Base-by-base conservation (phyloP, 37 sponge, comb jelly and placozoan genomes). In the Chondrilla cf. caribensis region DNA sequence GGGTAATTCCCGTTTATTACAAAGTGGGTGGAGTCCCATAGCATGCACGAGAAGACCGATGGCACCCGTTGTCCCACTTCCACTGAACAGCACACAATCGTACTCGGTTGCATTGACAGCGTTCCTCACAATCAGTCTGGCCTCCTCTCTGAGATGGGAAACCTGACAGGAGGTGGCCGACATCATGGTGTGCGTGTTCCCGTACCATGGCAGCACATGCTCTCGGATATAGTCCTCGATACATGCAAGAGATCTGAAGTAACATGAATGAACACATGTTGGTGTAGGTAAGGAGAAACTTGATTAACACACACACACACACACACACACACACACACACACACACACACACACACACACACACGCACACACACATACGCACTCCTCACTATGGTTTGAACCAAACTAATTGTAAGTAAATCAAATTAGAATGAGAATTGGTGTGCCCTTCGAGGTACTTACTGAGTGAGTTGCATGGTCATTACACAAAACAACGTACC, bases 31-130 rank as follows among this genome's bases (percentile, higher is more conserved):
- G 60, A 83, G 84, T n/a, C 39, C 57, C 25, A 94, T 84, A 54
- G 66, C 71, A 78, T 90, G 91, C 17, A 93, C 75, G 55, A 96
- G 92, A 37, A 84, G 80, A 58, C 86, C 71, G 7, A 93, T 85
- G n/a, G 94, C 97, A 36, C 91, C 93, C 0, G 97, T 96, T 38
- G 85, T 85, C 3, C 97, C 97, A 71, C 85, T 96, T 22, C 97
- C 97, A 51, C 81, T 71, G 70, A 96, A 96, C 17, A 96, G 26
- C 15, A 96, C 97, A 84, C 87, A 78, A 77, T 93, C 97, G 51
- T 96, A 79, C 62, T 87, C 91, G 0, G 91, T 87, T 11, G 94
- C 94, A 90, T 92, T 89, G 79, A 92, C 93, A 70, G 89, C 93
- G 79, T 88, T 92, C 1, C 93, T 80, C 2, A 95, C 82, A 21